Conservation (phyloP, 2,888 invertebrate species). For the Sphaeridia pumilis region DNA sequence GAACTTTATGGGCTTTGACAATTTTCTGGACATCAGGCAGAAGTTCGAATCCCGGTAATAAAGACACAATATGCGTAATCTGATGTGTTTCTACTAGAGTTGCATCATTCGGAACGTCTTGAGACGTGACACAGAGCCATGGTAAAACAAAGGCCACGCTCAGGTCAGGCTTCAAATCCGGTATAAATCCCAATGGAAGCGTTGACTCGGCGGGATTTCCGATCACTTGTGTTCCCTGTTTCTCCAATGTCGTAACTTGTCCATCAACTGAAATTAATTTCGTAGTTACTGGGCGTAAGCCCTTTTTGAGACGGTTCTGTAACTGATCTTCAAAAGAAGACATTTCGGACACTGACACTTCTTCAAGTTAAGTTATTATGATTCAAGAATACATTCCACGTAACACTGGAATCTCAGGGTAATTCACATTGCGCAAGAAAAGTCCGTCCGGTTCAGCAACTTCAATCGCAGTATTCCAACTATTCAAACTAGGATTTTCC, state of each 20-base stretch:
- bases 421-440: slow-evolving; percentile 28
- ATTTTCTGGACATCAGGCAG: not conserved
- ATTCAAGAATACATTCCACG: slow-evolving; percentile 21
- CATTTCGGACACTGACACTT: not conserved
- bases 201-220: too few species aligned
- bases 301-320: slow-evolving; percentile 4
- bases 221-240: slow-evolving; percentile 17
- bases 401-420: slow-evolving; percentile 16
- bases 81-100: slow-evolving; percentile 48
- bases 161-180: slow-evolving; percentile 69
- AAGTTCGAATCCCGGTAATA: slow-evolving; percentile 28
- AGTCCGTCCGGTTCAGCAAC: slow-evolving; percentile 21
- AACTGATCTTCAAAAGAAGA: not conserved
- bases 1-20: slow-evolving; percentile 17
- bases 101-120: slow-evolving; percentile 59
- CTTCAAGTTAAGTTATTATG: not conserved
- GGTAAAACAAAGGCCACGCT: slow-evolving; percentile 55
- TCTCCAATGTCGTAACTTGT: slow-evolving; percentile 15
- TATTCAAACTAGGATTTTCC: slow-evolving; percentile 23
- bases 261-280: slow-evolving; percentile 26
- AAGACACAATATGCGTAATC: slow-evolving; percentile 55
- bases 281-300: slow-evolving; percentile 24
- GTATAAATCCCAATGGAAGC: slow-evolving; percentile 55
- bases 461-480: slow-evolving; percentile 16
- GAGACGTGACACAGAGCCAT: slow-evolving; percentile 66